These are phyloP conservation scores for Drosophila murphyi DNA, from an alignment of 1,140 invertebrate genomes.

Conservation along the genomic window DNA sequence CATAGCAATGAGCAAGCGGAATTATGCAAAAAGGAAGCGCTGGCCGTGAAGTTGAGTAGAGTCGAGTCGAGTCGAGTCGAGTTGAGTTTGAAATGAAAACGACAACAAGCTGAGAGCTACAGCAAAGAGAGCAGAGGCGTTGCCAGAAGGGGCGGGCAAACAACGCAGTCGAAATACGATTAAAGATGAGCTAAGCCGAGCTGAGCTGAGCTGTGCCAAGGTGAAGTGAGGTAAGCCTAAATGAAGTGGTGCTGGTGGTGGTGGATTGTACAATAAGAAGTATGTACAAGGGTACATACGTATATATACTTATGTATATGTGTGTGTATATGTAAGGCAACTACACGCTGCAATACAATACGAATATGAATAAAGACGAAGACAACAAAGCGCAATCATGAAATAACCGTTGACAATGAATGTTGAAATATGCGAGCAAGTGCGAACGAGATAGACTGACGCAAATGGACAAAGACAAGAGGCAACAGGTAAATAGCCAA, in stretches of 20 bases:
- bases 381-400: conserved; percentile 60
- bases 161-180: conserved; percentile 22
- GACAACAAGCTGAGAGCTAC: conserved; percentile 29
- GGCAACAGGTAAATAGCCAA: conserved; percentile 55
- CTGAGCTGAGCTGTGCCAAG: conserved; percentile 25
- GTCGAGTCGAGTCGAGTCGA: no score
- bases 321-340: conserved; percentile 17
- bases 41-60: conserved; percentile 37
- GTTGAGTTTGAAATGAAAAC: conserved; percentile 47
- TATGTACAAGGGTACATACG: conserved; percentile 9
- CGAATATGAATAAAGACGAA: conserved; percentile 13
- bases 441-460: conserved; percentile 29
- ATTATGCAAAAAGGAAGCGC: conserved; percentile 58
- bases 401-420: conserved; percentile 61
- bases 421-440: conserved; percentile 41
- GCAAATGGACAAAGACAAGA: conserved; percentile 29
- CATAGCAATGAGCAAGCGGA: conserved; percentile 62
- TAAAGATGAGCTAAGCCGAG: conserved; percentile 36
- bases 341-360: conserved; percentile 16
- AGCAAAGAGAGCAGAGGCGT: conserved; percentile 10
- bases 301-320: conserved; percentile 5
- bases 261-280: conserved; percentile 58
- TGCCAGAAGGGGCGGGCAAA: conserved; percentile 13
- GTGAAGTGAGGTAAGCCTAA: background rate
- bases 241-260: conserved; percentile 3